Percentiles rank a stretch among this genome's conserved stretches.
These are phyloP conservation scores for Oplegnathus fasciatus DNA, from an alignment of 2,113 vertebrate species.

Conservation along the genomic window DNA sequence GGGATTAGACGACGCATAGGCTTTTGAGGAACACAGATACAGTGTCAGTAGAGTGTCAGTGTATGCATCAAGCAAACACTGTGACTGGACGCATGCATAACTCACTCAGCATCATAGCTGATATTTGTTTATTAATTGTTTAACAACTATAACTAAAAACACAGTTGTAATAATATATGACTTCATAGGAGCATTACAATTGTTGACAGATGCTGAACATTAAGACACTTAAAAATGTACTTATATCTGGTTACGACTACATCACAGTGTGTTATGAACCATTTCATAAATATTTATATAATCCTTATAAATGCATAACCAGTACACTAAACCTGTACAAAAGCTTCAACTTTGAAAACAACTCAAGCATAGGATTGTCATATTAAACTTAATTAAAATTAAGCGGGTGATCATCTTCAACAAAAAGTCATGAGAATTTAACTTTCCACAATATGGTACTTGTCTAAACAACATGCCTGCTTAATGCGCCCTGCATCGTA, in stretches of 20 bases:
- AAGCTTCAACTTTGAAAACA: conserved; percentile 12
- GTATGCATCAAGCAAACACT: neutral
- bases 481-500: conserved; percentile 10
- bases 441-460: conserved; percentile 47
- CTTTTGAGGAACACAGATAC: conserved; percentile 2
- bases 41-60: neutral
- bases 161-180: neutral
- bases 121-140: neutral
- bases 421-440: conserved; percentile 24
- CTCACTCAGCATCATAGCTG: conserved; percentile 15
- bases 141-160: neutral
- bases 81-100: neutral
- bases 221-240: neutral
- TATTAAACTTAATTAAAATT: neutral
- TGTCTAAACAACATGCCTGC: conserved; percentile 48
- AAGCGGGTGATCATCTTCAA: neutral
- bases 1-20: neutral
- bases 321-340: neutral
- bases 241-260: neutral
- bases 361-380: neutral
- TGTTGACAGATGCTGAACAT: neutral
- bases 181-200: neutral
- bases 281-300: neutral
- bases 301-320: neutral
- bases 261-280: neutral